A percentile compares a stretch with the other conserved stretches of the same genome.
phyloP scores from a whole-genome alignment of 1,140 invertebrate species.

The Delia radicum region DNA sequence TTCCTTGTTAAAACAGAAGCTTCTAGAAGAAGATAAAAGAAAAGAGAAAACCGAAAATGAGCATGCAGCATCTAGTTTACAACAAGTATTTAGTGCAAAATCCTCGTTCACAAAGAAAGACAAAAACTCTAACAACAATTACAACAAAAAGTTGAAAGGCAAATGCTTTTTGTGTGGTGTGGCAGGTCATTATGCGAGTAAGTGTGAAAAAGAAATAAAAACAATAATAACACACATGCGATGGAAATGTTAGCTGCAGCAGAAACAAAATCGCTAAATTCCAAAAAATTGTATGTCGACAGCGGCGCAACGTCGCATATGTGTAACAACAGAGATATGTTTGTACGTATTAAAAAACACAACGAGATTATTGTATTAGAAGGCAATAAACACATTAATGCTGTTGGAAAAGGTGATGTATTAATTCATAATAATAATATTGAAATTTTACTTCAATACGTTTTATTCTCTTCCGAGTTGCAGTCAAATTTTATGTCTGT shows the following conservation, averaged over 20 bases:
- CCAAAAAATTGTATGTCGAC: neutral
- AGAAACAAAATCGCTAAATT: neutral
- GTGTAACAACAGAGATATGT: neutral
- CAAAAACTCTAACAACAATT: neutral
- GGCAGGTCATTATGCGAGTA: too few species aligned
- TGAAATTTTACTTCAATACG: constrained; percentile 30
- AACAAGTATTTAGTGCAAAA: neutral
- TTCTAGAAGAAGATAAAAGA: neutral
- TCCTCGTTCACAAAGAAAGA: neutral
- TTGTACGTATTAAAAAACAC: too few species aligned
- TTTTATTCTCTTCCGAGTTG: constrained; percentile 38
- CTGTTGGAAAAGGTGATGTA: constrained; percentile 17
- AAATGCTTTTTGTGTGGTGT: neutral
- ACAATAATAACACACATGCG: too few species aligned
- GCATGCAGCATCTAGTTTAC: neutral
- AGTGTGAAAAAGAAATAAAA: too few species aligned
- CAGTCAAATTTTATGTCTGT: constrained; percentile 39
- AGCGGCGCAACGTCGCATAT: neutral
- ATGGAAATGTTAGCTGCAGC: neutral
- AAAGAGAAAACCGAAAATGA: neutral
- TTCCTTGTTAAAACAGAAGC: neutral
- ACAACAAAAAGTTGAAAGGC: neutral
- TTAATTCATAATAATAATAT: constrained; percentile 3
- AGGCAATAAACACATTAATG: constrained; percentile 14
- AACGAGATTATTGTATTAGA: too few species aligned